Evolutionary conservation across 1,140 invertebrate species (phyloP).

Genomic region (Drosophila carrolli): DNA sequence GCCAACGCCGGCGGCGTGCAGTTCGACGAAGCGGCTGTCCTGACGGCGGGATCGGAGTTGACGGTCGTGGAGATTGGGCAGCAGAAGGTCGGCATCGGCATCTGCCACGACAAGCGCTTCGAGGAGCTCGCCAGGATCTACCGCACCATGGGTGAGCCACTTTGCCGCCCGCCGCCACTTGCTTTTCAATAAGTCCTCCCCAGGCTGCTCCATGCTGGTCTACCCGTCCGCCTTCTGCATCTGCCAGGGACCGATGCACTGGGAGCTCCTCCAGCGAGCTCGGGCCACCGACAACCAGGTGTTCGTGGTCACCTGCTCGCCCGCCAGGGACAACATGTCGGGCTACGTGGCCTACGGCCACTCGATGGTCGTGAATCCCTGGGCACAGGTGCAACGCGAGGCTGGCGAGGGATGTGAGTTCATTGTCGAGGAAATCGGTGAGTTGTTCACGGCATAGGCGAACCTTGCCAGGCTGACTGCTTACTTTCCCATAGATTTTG

Average conservation of each 20-base stretch:
- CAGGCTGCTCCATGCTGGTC: constrained; percentile 92
- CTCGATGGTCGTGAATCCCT: constrained; percentile 93
- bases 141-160: constrained; percentile 85
- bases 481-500: constrained; percentile 88
- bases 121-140: constrained; percentile 94
- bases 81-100: constrained; percentile 93
- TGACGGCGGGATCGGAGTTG: constrained; percentile 90
- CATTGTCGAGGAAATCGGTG: constrained; percentile 90
- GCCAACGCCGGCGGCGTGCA: constrained; percentile 89
- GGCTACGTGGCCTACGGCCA: constrained; percentile 96
- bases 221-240: constrained; percentile 98
- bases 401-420: constrained; percentile 90
- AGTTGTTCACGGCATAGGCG: constrained; percentile 16
- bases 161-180: accelerated
- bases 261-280: constrained; percentile 92
- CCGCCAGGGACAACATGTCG: constrained; percentile 90
- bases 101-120: constrained; percentile 98
- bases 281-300: constrained; percentile 95
- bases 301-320: constrained; percentile 90
- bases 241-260: constrained; percentile 97
- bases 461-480: neutral
- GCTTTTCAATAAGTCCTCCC: neutral
- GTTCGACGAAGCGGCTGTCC: constrained; percentile 95
- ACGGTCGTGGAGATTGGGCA: constrained; percentile 91
- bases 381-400: constrained; percentile 91